phyloP scores from a whole-genome alignment of 1,140 invertebrate species.

The Rhopalosiphum maidis region DNA sequence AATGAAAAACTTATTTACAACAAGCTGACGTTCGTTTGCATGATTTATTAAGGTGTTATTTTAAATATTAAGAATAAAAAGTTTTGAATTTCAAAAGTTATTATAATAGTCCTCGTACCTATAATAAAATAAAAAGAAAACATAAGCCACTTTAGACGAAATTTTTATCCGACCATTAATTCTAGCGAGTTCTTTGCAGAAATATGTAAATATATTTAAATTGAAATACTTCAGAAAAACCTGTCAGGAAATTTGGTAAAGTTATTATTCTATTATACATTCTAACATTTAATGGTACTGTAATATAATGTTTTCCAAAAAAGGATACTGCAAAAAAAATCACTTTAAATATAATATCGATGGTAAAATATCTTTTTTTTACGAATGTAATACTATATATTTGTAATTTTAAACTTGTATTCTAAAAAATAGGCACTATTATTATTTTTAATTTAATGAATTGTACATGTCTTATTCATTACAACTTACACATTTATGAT shows the following conservation, averaged over 20 bases:
- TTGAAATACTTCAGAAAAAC: background rate
- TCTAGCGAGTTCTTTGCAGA: background rate
- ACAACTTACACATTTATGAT: background rate
- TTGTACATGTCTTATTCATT: background rate
- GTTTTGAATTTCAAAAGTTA: background rate
- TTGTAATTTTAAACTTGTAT: background rate
- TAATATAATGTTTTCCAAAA: background rate
- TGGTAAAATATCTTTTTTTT: background rate
- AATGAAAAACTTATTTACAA: constrained; percentile 16
- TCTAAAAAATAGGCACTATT: background rate
- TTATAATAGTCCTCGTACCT: background rate
- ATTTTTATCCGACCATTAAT: background rate
- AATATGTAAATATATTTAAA: constrained; percentile 47
- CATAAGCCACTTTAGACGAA: background rate
- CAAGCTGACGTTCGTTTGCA: background rate
- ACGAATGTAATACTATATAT: background rate
- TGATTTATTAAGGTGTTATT: constrained; percentile 33
- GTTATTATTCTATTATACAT: constrained; percentile 27
- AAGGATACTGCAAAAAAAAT: background rate
- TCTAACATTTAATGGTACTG: constrained; percentile 3
- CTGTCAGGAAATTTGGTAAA: background rate
- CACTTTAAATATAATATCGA: background rate
- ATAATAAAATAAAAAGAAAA: constrained; percentile 23
- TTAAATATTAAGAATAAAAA: background rate
- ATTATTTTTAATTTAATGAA: background rate